Percentiles rank a stretch among this genome's conserved stretches.
Evolutionary conservation across 2,888 invertebrate genomes (phyloP).

Genomic region (Ectropis crepuscularia): DNA sequence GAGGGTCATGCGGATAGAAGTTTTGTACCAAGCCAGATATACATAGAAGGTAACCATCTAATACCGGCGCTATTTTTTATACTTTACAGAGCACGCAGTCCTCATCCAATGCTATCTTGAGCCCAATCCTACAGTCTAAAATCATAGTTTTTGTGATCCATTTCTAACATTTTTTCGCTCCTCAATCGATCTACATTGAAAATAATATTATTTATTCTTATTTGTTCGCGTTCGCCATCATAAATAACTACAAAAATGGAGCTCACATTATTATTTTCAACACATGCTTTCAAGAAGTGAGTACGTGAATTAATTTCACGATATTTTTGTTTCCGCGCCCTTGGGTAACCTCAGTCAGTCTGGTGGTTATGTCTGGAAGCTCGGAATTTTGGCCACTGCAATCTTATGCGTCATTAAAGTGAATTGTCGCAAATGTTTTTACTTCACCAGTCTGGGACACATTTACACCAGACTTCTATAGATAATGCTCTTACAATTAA

Average conservation of each 20-base stretch:
- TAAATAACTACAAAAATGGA: conserved; percentile 53
- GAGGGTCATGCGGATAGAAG: too few species aligned
- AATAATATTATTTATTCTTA: conserved; percentile 43
- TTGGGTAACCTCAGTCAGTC: conserved; percentile 39
- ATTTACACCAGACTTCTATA: conserved; percentile 16
- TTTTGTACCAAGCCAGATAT: too few species aligned
- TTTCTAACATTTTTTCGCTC: not conserved
- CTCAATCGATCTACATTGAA: conserved; percentile 56
- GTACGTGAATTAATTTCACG: conserved; percentile 36
- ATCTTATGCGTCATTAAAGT: conserved; percentile 14
- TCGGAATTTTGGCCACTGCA: conserved; percentile 25
- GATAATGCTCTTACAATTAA: not conserved
- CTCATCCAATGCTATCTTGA: too few species aligned
- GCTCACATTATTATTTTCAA: conserved; percentile 46
- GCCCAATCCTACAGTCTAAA: too few species aligned
- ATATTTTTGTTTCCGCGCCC: conserved; percentile 44
- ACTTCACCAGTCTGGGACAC: conserved; percentile 19
- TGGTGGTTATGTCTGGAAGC: conserved; percentile 37
- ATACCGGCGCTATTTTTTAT: too few species aligned
- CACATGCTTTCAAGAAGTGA: conserved; percentile 38
- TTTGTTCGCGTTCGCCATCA: conserved; percentile 36
- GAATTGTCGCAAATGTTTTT: conserved; percentile 26
- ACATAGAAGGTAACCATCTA: too few species aligned
- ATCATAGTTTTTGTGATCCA: too few species aligned
- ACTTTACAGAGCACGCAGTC: too few species aligned